Evolutionary conservation across 2,888 invertebrate species (phyloP).

Genomic region (Macroteleia sp.): DNA sequence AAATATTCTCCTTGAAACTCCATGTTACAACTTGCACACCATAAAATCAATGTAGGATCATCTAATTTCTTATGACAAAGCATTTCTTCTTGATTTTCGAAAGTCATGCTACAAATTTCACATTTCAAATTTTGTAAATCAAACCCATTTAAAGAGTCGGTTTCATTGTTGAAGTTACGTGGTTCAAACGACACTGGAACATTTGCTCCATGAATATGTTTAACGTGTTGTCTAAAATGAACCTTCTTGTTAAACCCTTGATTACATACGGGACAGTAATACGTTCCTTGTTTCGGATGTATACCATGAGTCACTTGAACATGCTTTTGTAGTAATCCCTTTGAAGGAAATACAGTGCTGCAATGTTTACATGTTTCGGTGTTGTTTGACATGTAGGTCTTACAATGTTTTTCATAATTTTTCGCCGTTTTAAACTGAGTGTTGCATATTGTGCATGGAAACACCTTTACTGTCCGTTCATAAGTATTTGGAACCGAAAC

Average conservation of each 20-base stretch:
- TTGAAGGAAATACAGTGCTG: conserved; percentile 21
- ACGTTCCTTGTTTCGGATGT: neutral
- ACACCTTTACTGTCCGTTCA: neutral
- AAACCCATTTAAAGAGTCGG: neutral
- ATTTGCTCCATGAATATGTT: conserved; percentile 45
- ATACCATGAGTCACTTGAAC: conserved; percentile 25
- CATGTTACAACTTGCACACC: conserved; percentile 37
- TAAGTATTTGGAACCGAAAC: neutral
- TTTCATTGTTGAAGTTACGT: neutral
- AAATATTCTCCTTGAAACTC: conserved; percentile 46
- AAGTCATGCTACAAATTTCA: conserved; percentile 35
- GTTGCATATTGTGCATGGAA: conserved; percentile 42
- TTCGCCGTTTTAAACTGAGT: conserved; percentile 43
- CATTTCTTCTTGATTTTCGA: conserved; percentile 43
- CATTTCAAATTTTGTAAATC: conserved; percentile 14
- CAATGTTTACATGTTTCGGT: conserved; percentile 19
- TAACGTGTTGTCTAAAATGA: conserved; percentile 29
- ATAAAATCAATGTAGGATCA: conserved; percentile 7
- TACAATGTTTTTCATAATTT: conserved; percentile 43
- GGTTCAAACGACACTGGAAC: neutral
- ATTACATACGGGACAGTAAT: conserved; percentile 35
- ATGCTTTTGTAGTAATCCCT: conserved; percentile 20
- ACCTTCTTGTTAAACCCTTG: conserved; percentile 43
- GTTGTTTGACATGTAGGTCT: conserved; percentile 1
- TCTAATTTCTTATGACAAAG: conserved; percentile 24